Base-by-base conservation (phyloP, 2,113 vertebrate species). In the Mobula birostris region DNA sequence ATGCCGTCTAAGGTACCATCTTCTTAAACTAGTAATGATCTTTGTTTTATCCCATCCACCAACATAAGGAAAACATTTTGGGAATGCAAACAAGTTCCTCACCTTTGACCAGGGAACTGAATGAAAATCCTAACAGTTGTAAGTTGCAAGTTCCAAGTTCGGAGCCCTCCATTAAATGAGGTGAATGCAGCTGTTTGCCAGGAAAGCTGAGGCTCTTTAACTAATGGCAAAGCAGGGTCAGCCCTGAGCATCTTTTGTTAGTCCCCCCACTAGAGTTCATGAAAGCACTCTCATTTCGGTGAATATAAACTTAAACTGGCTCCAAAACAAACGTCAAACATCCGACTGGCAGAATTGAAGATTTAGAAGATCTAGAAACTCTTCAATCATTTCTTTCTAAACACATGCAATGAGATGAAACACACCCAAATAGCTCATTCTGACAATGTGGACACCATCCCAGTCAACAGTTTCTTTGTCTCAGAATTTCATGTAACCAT, bases 201-300 rank as follows among this genome's bases (percentile, higher is more conserved):
- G 29, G 29, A 66, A 32, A 90, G 1, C 27, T 17, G 17, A 66
- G 29, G 29, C n/a, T n/a, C 85, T 66, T 88, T 88, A 88, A 66
- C 66, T 88, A 24, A 48, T 24, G 63, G 2, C 63, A 88, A 17
- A 66, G 27, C 29, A n/a, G n/a, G 61, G 9, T 32, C 27, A 14
- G 14, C 29, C 66, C 61, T 32, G 85, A 90, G 1, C 9, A n/a
- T 0, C 61, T 17, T 8, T 17, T 7, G 2, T 90, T 66, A 90
- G 48, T 15, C 19, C 14, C 14, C 5, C 5, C 85, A 32, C 29
- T 66, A 19, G 61, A 19, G 27, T 90, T 90, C 36, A 8, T 32
- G 14, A 68, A 90, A 90, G 29, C 61, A 66, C 32, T 90, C 85
- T 90, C 85, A 90, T 7, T 90, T 90, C 85, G 7, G 61, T 66